Base-by-base conservation (phyloP, 2,888 invertebrate genomes). In the Acanthopleura granulata region DNA sequence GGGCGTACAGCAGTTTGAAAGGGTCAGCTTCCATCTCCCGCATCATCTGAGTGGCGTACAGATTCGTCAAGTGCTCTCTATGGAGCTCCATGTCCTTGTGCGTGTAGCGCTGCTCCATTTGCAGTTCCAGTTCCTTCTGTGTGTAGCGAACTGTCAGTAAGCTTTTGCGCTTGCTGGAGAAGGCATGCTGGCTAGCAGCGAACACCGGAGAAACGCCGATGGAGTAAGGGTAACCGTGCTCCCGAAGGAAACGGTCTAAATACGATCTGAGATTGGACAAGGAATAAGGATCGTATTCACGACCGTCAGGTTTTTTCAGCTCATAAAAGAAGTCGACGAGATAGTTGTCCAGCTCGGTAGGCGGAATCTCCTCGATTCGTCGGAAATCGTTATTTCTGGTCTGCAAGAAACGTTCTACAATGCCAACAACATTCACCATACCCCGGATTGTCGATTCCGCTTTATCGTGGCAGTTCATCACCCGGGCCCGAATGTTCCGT, bases 371-470 rank as follows among this genome's bases (percentile, higher is more conserved):
- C 66, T 66, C 66, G 16, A 22, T 16, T 22, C 66, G 22, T 16
- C 66, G 22, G 14, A 22, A 66, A 66, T 66, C 66, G 25, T 27
- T 27, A 66, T 27, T 22, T 18, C 66, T 18, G 25, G 16, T 27
- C 16, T 22, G 22, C 29, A 66, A 27, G 25, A 66, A 66, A 16
- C 66, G 22, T 27, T 66, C 66, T 27, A 66, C 18, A 27, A 66
- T 66, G 15, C 25, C 66, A 25, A 66, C 66, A 27, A 66, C 66
- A 27, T 66, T 66, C 27, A 66, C 66, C 66, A 66, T 66, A 25
- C 66, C 66, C 25, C 66, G 22, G 16, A 66, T 66, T 25, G 66
- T 66, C 16, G 66, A 66, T 66, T 66, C 66, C 66, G 66, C 66
- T 27, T 66, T 66, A 27, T 66, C 66, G 16, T 66, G 27, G 29